These are phyloP conservation scores for Helobdella robusta DNA, from an alignment of 2,888 invertebrate genomes.

Conservation along the genomic window DNA sequence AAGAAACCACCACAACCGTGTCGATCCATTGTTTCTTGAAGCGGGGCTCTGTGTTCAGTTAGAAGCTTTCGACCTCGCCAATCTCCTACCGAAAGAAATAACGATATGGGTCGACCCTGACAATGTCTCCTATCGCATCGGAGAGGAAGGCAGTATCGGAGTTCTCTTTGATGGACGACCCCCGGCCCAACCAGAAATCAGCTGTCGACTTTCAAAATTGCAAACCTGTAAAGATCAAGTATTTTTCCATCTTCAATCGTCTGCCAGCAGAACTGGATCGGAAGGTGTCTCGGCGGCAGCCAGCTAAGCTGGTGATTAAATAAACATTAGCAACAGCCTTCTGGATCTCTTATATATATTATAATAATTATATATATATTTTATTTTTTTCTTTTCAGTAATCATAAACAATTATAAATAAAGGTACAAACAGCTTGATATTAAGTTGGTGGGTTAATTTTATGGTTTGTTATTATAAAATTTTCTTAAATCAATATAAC, in stretches of 20 bases:
- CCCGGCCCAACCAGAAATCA: conserved; percentile 4
- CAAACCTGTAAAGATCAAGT: conserved; percentile 27
- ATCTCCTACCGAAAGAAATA: conserved; percentile 60
- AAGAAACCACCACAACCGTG: conserved; percentile 60
- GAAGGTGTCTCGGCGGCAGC: conserved; percentile 23
- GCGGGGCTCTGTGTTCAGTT: conserved; percentile 56
- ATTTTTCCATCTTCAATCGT: conserved; percentile 11
- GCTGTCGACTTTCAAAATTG: conserved; percentile 22
- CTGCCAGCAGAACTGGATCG: conserved; percentile 11
- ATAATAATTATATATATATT: conserved; percentile 9
- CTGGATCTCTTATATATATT: conserved; percentile 22
- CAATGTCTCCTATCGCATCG: conserved; percentile 62
- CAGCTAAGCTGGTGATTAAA: conserved; percentile 16
- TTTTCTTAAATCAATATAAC: neutral
- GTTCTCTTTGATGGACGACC: conserved; percentile 48
- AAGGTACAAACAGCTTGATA: too few relatives aligned
- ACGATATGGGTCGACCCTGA: conserved; percentile 69
- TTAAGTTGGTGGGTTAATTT: too few relatives aligned
- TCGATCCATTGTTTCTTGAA: conserved; percentile 61
- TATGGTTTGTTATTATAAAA: neutral
- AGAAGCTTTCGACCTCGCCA: conserved; percentile 54
- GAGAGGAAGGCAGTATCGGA: conserved; percentile 60
- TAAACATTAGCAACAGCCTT: conserved; percentile 7
- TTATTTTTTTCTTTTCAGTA: neutral
- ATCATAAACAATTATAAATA: too few relatives aligned